phyloP scores from a whole-genome alignment of 2,888 invertebrate species.

The Odontomyia ornata region DNA sequence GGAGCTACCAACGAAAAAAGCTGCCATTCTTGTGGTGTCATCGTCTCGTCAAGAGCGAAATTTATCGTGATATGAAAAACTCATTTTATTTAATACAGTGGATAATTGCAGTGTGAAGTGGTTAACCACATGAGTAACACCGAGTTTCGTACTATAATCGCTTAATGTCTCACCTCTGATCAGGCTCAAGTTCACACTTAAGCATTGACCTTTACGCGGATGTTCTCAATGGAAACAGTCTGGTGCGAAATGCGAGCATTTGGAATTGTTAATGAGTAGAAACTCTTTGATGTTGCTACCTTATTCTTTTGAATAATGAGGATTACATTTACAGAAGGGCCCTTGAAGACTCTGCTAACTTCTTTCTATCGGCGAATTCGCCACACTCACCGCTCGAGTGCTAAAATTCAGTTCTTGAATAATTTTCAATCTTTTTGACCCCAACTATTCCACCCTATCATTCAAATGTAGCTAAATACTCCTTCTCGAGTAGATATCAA shows the following conservation, averaged over 20 bases:
- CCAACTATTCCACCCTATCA: neutral
- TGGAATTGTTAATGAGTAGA: neutral
- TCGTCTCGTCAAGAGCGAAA: conserved; percentile 46
- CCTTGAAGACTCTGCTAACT: too few relatives aligned
- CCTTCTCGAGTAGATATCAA: conserved; percentile 32
- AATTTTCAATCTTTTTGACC: neutral
- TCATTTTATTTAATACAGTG: conserved; percentile 47
- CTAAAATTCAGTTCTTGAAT: too few relatives aligned
- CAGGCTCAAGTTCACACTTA: conserved; percentile 12
- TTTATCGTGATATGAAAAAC: conserved; percentile 49
- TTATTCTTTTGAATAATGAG: too few relatives aligned
- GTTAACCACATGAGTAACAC: conserved; percentile 45
- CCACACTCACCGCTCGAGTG: too few relatives aligned
- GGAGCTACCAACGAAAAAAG: conserved; percentile 18
- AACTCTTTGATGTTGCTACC: too few relatives aligned
- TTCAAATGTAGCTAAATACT: conserved; percentile 15
- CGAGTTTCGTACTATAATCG: conserved; percentile 43
- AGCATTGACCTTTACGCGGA: conserved; percentile 28
- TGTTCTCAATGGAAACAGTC: conserved; percentile 1
- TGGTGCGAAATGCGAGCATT: neutral
- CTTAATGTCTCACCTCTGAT: conserved; percentile 46
- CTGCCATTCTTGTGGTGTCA: conserved; percentile 44
- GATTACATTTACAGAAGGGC: too few relatives aligned
- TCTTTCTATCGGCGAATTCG: too few relatives aligned
- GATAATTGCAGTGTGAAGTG: conserved; percentile 49